Evolutionary conservation across 2,113 vertebrate species (phyloP), one percentile per base, ranked within the genome.

Genomic region (Mystacornis crossleyi): DNA sequence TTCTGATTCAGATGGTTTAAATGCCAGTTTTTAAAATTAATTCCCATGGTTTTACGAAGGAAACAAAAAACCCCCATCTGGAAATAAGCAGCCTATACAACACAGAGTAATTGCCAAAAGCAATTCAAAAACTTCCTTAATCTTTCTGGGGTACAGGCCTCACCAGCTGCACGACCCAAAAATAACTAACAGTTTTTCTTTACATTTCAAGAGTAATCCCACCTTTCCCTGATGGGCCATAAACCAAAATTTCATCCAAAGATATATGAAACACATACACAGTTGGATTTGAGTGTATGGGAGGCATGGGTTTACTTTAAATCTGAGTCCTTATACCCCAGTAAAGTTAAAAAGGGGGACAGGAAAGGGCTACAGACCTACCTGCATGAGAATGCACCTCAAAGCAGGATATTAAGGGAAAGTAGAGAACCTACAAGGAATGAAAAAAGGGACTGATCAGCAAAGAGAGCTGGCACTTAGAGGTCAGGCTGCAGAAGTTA

Each of bases 391-490:
- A 94, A 91, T 92, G 91, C 83, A 97, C 93, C 96, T 96, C 94
- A 96, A 96, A 97, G 95, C 95, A 94, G 93, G 86, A 54, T 91
- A 93, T 86, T 95, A 96, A 93, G 93, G 79, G 75, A 81, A 95
- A 96, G 95, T 88, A 95, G 89, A 95, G 72, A 91, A 97, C 95
- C 96, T 97, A 96, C 64, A 95, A 95, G 83, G 96, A 97, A 97
- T 74, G 94, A 83, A 96, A 89, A 96, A 92, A 92, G 93, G 90
- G 93, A 89, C 80, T 86, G 75, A 91, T 95, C 71, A 97, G 95
- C 86, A 96, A 72, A 80, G 64, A 75, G 71, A 95, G 91, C 89
- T 95, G 91, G 64, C 61, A 93, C 83, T 83, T 40, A 3, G 64
- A 91, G 86, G 75, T 96, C 95, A 95, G 77, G 84, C 80, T 14